Evolutionary conservation across 2,888 invertebrate species (phyloP).

Genomic region (Augiades crinisus): DNA sequence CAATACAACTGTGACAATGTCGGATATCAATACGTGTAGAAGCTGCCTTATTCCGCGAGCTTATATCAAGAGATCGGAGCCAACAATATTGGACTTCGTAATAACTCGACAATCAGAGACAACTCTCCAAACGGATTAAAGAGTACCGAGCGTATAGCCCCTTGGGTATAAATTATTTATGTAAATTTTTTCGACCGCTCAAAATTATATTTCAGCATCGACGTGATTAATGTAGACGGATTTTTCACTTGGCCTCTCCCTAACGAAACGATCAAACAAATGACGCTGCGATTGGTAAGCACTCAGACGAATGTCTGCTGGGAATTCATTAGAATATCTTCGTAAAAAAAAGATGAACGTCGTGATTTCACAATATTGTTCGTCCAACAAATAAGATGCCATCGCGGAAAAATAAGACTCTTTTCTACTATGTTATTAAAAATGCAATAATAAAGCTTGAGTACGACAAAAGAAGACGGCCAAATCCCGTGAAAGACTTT

Average conservation of each 20-base stretch:
- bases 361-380: conserved; percentile 53
- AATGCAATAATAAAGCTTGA: conserved; percentile 5
- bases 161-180: conserved; percentile 77
- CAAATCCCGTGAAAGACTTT: conserved; percentile 50
- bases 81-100: conserved; percentile 6
- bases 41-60: background rate
- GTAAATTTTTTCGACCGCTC: conserved; percentile 73
- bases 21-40: background rate
- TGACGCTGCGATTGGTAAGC: conserved; percentile 65
- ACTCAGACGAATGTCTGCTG: conserved; percentile 54
- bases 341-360: conserved; percentile 41
- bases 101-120: conserved; percentile 25
- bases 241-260: conserved; percentile 69
- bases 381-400: conserved; percentile 44
- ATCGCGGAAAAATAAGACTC: conserved; percentile 37
- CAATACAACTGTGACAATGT: background rate
- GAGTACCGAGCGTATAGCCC: conserved; percentile 48
- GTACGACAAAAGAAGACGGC: conserved; percentile 37
- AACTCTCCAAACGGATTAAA: conserved; percentile 48
- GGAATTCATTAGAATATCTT: conserved; percentile 64
- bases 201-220: conserved; percentile 73
- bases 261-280: conserved; percentile 71
- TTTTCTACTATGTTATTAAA: conserved; percentile 35
- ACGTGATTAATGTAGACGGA: conserved; percentile 75
- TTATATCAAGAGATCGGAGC: background rate